Evolutionary conservation across 2,113 vertebrate species (phyloP).

Genomic region (Vulpes vulpes): DNA sequence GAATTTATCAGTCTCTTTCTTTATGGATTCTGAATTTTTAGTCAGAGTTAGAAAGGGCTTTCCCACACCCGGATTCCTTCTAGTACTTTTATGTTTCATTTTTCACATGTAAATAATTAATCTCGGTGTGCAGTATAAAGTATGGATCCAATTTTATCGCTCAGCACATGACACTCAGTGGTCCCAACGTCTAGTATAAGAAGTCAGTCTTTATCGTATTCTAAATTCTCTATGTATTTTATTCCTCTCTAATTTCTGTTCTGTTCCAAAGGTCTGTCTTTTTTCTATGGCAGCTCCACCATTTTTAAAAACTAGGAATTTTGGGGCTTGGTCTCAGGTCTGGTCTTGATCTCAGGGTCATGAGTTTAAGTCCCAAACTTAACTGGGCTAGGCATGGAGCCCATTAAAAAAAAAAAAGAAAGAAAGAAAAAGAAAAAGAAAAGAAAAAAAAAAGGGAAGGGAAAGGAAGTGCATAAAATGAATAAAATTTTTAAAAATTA

Average conservation of each 20-base stretch:
- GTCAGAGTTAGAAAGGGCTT: not conserved
- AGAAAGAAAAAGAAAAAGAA: not conserved
- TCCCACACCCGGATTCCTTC: conserved; percentile 18
- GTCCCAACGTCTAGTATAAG: not conserved
- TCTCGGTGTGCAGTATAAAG: not conserved
- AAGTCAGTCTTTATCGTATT: not conserved
- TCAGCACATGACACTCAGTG: not conserved
- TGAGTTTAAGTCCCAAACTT: not conserved
- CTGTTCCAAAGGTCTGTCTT: not conserved
- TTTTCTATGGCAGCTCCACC: not conserved
- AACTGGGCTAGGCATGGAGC: not conserved
- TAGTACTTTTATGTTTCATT: conserved; percentile 4
- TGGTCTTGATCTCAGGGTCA: not conserved
- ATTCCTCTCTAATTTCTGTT: not conserved
- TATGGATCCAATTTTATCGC: not conserved
- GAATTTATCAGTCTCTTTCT: conserved; percentile 49
- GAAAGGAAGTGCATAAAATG: not conserved
- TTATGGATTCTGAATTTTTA: conserved; percentile 57
- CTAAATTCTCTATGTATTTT: not conserved
- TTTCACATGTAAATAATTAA: conserved; percentile 14
- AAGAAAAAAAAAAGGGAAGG: too few relatives aligned
- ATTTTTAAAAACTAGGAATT: not conserved
- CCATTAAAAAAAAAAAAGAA: not conserved
- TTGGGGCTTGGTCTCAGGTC: not conserved
- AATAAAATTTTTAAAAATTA: not conserved